Evolutionary conservation across 2,888 invertebrate species (phyloP).

Genomic region (Cenopis cana): DNA sequence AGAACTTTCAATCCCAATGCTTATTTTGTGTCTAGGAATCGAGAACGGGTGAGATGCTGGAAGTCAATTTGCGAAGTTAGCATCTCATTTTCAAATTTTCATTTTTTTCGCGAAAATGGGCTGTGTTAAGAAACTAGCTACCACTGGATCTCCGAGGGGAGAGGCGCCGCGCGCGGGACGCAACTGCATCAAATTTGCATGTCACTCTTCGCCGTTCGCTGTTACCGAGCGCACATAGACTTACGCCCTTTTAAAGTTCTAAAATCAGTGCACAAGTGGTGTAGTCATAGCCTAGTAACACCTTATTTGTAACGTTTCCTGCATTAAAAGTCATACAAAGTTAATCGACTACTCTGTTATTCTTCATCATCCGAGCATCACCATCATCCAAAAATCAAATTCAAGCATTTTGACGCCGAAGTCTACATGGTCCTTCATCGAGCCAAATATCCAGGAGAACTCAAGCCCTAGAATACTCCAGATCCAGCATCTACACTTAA

Average conservation of each 20-base stretch:
- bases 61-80: too few relatives aligned
- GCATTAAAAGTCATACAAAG: neutral
- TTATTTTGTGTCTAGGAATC: too few relatives aligned
- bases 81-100: too few relatives aligned
- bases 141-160: neutral
- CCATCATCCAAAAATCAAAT: neutral
- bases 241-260: neutral
- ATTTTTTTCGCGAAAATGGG: too few relatives aligned
- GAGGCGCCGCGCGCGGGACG: neutral
- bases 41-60: too few relatives aligned
- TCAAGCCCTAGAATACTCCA: neutral
- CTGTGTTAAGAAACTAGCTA: neutral
- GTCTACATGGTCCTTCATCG: neutral
- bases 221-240: neutral
- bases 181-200: neutral
- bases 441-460: neutral
- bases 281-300: neutral
- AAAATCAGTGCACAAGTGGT: too few relatives aligned
- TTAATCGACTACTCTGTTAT: neutral
- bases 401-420: neutral
- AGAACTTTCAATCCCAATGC: too few relatives aligned
- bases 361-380: neutral
- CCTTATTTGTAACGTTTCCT: neutral
- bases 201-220: slow-evolving; percentile 14
- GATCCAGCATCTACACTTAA: neutral